Conservation (phyloP, 2,797 vertebrate species). For the Hippocampus kuda region DNA sequence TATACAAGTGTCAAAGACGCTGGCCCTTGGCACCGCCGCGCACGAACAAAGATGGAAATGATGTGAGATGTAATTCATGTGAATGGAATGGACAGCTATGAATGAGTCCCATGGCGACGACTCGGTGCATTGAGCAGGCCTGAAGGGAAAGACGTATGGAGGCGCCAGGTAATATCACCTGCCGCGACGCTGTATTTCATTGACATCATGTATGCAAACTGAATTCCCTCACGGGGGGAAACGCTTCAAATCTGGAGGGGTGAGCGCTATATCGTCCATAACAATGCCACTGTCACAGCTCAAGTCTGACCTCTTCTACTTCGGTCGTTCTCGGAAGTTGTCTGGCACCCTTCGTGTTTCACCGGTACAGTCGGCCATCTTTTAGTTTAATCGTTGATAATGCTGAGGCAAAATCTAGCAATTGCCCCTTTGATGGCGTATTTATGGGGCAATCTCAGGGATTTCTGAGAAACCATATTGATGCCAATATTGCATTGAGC, state of each 20-base stretch:
- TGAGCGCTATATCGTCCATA: slow-evolving; percentile 1
- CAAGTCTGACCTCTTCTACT: slow-evolving; percentile 41
- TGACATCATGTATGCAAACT: slow-evolving; percentile 19
- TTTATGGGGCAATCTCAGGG: no score
- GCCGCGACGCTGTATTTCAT: slow-evolving; percentile 31
- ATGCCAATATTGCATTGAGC: no score
- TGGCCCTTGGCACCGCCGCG: slow-evolving; percentile 32
- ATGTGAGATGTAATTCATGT: slow-evolving; percentile 51
- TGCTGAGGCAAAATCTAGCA: no score
- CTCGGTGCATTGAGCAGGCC: slow-evolving; percentile 35
- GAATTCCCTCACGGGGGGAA: slow-evolving; percentile 10
- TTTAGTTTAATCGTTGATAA: no score
- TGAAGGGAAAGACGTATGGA: slow-evolving; percentile 23
- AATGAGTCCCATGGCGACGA: slow-evolving; percentile 45
- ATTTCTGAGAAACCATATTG: no score
- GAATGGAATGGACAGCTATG: slow-evolving; percentile 52
- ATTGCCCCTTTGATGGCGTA: no score
- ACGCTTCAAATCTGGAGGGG: background rate
- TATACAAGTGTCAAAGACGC: slow-evolving; percentile 35
- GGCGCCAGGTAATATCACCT: slow-evolving; percentile 37
- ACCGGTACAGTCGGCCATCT: no score
- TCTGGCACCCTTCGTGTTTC: no score
- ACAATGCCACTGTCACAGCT: slow-evolving; percentile 43
- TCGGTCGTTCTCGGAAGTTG: background rate
- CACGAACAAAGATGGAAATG: slow-evolving; percentile 52